These are phyloP conservation scores for Drepanosiphum platanoidis DNA, from an alignment of 2,888 invertebrate species.

Conservation along the genomic window DNA sequence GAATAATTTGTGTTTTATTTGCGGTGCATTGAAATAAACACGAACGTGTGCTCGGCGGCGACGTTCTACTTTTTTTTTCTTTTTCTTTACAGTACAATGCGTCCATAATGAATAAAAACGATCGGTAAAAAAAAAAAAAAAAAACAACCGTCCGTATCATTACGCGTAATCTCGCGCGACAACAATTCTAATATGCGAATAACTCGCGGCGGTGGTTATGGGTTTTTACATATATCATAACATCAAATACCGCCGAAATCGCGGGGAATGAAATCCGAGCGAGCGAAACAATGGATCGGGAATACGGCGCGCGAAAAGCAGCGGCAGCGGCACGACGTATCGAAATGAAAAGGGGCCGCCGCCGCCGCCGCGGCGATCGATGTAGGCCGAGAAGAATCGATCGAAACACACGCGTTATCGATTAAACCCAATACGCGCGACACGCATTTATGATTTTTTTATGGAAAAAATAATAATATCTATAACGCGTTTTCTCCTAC, in stretches of 20 bases:
- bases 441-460: background rate
- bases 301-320: background rate
- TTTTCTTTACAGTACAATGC: background rate
- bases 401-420: background rate
- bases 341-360: no score
- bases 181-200: no score
- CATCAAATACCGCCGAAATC: background rate
- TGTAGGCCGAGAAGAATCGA: background rate
- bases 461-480: background rate
- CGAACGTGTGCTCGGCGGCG: slow-evolving; percentile 5
- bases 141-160: no score
- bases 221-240: background rate
- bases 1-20: slow-evolving; percentile 33
- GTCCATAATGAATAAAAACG: slow-evolving; percentile 4
- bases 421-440: background rate
- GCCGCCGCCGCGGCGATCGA: background rate
- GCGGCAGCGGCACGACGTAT: background rate
- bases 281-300: background rate
- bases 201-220: background rate
- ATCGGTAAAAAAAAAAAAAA: no score
- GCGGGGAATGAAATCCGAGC: background rate
- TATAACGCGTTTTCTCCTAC: no score
- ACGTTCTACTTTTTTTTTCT: slow-evolving; percentile 13
- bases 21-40: background rate
- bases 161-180: background rate